Evolutionary conservation across 2,797 vertebrate genomes (phyloP), one percentile per base, ranked within the genome.

Genomic region (Pyrocephalus nanus): DNA sequence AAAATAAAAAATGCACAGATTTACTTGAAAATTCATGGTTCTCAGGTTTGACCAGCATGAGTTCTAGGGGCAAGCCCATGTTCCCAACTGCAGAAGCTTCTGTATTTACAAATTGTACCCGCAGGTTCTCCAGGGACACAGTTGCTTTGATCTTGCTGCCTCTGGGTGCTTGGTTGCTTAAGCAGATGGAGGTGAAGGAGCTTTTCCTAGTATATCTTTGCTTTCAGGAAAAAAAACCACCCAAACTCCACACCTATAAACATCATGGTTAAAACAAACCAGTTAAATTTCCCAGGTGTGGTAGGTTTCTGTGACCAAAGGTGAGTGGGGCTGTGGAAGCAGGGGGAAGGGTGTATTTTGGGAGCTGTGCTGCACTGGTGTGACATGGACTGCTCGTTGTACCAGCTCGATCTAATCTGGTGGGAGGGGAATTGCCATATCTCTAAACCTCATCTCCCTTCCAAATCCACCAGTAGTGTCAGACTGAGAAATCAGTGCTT

Each of bases 141-240:
- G 17, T 82, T 86, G 70, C 87, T 96, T 94, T 95, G 79, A 90
- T 92, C 79, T 84, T 78, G 15, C 30, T 36, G 65, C 57, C 65
- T 83, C 70, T n/a, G 5, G 27, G 54, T 77, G 50, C 36, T 71
- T 55, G 22, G 50, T 60, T 86, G 55, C 48, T 81, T 21, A 55
- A 69, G 51, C 70, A 92, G 80, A 70, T 53, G 43, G 62, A 82
- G 29, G 60, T 61, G 53, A 83, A 83, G 29, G 50, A 86, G 48
- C n/a, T 90, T 82, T 83, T 86, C 27, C 55, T 65, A 17, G 45
- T 15, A 60, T 12, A 50, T n/a, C 45, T 91, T 50, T 88, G 64
- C 61, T 85, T 76, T 61, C 47, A 75, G 78, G 47, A 17, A 21
- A 38, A 50, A 78, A 25, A 25, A 15, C 1, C 36, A 38, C 3